A percentile compares a stretch with the other conserved stretches of the same genome.
These are phyloP conservation scores for Tetrax tetrax DNA, from an alignment of 2,113 vertebrate genomes.

Conservation along the genomic window DNA sequence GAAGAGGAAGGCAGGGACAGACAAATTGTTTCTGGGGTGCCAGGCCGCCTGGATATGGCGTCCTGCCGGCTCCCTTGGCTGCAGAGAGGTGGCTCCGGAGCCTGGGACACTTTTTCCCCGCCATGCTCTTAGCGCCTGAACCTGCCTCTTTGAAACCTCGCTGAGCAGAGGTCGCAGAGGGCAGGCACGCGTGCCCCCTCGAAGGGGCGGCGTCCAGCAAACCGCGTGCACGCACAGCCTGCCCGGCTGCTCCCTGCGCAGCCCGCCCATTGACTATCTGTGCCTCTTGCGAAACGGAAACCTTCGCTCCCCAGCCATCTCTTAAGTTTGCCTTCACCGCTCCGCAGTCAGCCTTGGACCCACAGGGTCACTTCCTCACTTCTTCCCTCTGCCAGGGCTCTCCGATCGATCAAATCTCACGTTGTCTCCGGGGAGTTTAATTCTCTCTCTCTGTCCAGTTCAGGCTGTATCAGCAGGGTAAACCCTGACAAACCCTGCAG, in stretches of 20 bases:
- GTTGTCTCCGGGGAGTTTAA: not conserved
- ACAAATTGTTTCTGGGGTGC: not conserved
- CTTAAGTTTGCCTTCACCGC: not conserved
- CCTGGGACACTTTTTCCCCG: not conserved
- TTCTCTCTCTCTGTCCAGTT: not conserved
- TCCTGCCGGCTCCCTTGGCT: not conserved
- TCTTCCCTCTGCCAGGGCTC: not conserved
- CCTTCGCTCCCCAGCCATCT: not conserved
- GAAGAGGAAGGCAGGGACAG: not conserved
- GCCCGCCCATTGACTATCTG: not conserved
- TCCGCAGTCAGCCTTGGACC: not conserved
- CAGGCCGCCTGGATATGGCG: not conserved
- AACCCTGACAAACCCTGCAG: not conserved
- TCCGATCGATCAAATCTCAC: not conserved
- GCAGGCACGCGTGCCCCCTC: rapidly evolving
- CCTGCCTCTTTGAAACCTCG: not conserved
- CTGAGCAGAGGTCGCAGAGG: not conserved
- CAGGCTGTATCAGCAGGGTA: not conserved
- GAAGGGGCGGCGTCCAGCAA: rapidly evolving
- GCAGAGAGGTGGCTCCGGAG: not conserved
- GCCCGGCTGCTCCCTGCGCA: rapidly evolving
- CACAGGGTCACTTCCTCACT: not conserved
- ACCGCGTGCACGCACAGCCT: rapidly evolving
- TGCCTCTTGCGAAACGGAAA: not conserved
- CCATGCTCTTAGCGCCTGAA: not conserved